A percentile compares a stretch with the other conserved stretches of the same genome.
These are phyloP conservation scores for Heliconius ethilla DNA, from an alignment of 2,888 invertebrate species.

Conservation along the genomic window DNA sequence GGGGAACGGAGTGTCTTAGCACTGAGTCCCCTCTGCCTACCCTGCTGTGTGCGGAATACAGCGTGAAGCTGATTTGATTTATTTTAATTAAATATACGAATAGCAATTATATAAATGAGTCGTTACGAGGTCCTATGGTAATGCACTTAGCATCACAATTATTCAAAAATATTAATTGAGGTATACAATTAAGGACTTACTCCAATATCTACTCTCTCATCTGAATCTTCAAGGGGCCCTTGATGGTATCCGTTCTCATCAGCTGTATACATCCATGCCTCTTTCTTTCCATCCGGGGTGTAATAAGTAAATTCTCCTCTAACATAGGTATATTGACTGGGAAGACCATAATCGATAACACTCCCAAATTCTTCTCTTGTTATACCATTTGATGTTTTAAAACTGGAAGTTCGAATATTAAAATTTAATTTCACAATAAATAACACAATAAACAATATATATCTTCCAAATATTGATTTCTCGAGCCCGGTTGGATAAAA, in stretches of 20 bases:
- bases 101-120: not conserved
- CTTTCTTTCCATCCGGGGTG: slow-evolving; percentile 76
- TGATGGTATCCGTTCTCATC: slow-evolving; percentile 74
- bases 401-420: too few relatives aligned
- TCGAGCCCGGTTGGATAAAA: not conserved
- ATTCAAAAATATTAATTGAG: not conserved
- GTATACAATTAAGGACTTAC: not conserved
- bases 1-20: too few relatives aligned
- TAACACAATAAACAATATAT: not conserved
- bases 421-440: too few relatives aligned
- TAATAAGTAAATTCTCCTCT: slow-evolving; percentile 77
- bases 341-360: slow-evolving; percentile 75
- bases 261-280: slow-evolving; percentile 74
- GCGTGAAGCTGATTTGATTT: too few relatives aligned
- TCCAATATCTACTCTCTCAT: not conserved
- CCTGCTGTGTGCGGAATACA: too few relatives aligned
- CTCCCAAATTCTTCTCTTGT: slow-evolving; percentile 75
- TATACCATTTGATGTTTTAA: slow-evolving; percentile 78
- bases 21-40: too few relatives aligned
- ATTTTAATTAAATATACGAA: not conserved
- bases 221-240: not conserved
- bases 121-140: not conserved
- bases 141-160: not conserved
- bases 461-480: not conserved
- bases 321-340: slow-evolving; percentile 77